These are phyloP conservation scores for Delphinus delphis DNA, from an alignment of 2,113 vertebrate species.

Conservation along the genomic window DNA sequence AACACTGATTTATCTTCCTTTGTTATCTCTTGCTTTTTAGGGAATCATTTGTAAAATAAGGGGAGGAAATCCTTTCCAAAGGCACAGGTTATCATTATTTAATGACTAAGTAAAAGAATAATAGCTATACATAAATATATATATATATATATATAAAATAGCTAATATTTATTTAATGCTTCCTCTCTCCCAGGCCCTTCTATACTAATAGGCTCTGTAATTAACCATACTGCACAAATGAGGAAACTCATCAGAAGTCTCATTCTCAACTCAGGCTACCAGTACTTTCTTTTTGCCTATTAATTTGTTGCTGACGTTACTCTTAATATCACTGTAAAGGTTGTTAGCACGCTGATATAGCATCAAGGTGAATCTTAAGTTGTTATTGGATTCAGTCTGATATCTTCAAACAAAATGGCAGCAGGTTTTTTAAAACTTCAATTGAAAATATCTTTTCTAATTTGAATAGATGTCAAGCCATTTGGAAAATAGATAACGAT, in stretches of 20 bases:
- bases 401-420: conserved; percentile 10
- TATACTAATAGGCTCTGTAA: background rate
- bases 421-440: background rate
- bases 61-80: background rate
- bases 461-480: background rate
- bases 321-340: background rate
- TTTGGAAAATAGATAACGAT: background rate
- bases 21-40: conserved; percentile 5
- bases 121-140: background rate
- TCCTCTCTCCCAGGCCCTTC: background rate
- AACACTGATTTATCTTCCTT: background rate
- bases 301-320: background rate
- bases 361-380: background rate
- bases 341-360: background rate
- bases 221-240: background rate
- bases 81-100: conserved; percentile 8
- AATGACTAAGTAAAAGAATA: background rate
- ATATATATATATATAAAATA: background rate
- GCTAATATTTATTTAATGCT: background rate
- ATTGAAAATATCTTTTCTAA: background rate
- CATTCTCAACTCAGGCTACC: background rate
- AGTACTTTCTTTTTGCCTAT: background rate
- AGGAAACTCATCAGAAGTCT: background rate
- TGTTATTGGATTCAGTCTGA: background rate
- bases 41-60: conserved; percentile 27